Evolutionary conservation across 2,113 vertebrate genomes (phyloP).

Genomic region (Bubo scandiacus): DNA sequence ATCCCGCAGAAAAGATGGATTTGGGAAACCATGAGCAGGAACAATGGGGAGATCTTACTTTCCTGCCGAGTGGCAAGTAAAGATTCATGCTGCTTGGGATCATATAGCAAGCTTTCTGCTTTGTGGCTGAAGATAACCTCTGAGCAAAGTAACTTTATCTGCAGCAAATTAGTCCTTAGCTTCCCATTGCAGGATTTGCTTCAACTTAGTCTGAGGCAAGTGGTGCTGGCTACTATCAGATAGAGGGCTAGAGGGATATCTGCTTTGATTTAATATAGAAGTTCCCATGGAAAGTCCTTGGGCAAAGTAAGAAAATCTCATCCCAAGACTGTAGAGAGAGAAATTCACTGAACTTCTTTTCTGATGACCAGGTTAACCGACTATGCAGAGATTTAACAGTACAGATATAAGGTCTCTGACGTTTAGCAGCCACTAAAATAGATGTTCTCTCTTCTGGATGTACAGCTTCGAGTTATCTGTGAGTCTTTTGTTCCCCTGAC

Average conservation of each 20-base stretch:
- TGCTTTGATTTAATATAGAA: constrained; percentile 54
- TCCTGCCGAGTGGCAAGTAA: constrained; percentile 9
- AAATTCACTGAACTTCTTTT: constrained; percentile 20
- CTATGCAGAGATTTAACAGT: not conserved
- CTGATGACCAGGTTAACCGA: not conserved
- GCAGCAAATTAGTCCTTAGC: constrained; percentile 50
- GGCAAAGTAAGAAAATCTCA: constrained; percentile 19
- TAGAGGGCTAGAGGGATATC: not conserved
- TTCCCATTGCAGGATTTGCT: constrained; percentile 56
- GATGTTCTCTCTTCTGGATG: not conserved
- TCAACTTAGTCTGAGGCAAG: constrained; percentile 30
- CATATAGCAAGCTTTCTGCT: constrained; percentile 35
- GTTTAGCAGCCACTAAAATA: not conserved
- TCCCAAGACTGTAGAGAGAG: not conserved
- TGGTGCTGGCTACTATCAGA: constrained; percentile 23
- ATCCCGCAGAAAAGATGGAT: not conserved
- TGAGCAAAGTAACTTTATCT: constrained; percentile 53
- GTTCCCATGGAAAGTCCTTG: not conserved
- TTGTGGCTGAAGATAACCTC: constrained; percentile 58
- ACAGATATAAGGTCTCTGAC: not conserved
- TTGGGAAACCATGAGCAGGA: not conserved
- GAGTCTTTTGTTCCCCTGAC: not conserved
- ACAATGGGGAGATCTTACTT: not conserved
- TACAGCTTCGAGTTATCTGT: not conserved
- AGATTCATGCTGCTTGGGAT: constrained; percentile 15